Percentiles rank a stretch among this genome's conserved stretches.
Evolutionary conservation across 2,888 invertebrate genomes (phyloP).

Genomic region (Limnephilus auricula): DNA sequence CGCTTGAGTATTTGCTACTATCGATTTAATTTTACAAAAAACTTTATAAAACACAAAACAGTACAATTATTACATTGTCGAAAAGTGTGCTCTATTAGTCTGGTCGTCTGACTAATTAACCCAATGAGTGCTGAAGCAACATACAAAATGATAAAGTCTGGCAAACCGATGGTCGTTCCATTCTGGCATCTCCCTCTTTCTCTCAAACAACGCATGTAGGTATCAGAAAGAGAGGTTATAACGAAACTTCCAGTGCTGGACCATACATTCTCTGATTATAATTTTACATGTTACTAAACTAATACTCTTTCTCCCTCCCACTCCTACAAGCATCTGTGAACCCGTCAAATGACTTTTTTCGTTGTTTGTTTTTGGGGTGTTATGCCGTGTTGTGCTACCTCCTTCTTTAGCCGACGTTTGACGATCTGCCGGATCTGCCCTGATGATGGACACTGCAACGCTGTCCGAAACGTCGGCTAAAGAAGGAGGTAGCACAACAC

Average conservation of each 20-base stretch:
- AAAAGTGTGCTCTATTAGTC: background rate
- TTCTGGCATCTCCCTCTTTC: background rate
- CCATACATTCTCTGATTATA: background rate
- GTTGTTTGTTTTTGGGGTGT: too few relatives aligned
- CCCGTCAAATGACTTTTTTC: constrained; percentile 11
- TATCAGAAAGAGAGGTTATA: background rate
- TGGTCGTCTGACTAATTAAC: background rate
- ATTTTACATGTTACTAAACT: background rate
- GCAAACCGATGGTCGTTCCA: background rate
- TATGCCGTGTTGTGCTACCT: too few relatives aligned
- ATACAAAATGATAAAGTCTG: background rate
- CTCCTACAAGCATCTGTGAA: background rate
- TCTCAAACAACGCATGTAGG: too few relatives aligned
- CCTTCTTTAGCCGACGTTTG: too few relatives aligned
- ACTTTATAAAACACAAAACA: too few relatives aligned
- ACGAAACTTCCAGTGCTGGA: background rate
- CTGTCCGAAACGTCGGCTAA: too few relatives aligned
- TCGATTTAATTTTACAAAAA: too few relatives aligned
- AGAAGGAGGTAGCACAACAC: too few relatives aligned
- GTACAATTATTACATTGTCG: background rate
- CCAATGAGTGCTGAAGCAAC: background rate
- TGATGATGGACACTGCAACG: too few relatives aligned
- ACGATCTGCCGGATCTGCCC: too few relatives aligned
- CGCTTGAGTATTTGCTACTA: too few relatives aligned
- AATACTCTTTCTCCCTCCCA: background rate